Base-by-base conservation (phyloP, 2,113 vertebrate species). In the Bagarius yarrelli region DNA sequence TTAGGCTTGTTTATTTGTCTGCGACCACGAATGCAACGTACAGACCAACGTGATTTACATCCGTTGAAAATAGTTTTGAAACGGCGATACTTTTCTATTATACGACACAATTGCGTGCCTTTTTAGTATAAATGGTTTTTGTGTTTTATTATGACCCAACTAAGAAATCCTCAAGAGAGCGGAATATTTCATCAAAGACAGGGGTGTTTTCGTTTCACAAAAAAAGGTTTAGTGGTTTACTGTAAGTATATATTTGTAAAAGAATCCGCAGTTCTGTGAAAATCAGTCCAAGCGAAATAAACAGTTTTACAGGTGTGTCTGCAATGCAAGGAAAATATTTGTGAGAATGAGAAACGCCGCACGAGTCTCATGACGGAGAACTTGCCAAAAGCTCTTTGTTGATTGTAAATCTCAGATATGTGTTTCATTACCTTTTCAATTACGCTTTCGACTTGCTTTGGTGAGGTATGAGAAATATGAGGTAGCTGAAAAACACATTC, bases 1-100 rank as follows among this genome's bases (percentile, higher is more conserved):
- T 80, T 90, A 91, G 89, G 91, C 89, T 93, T 94, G 93, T 94
- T 94, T 94, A 92, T 94, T 94, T 94, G 93, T 94, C 92, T 93
- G 91, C 91, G 92, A 90, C 92, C 91, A 88, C 94, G 92, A 94
- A 94, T 94, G 92, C 92, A 91, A 91, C 94, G 91, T 91, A 93
- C 91, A 91, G 89, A 91, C 91, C 92, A 92, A 92, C 93, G 93
- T 93, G 91, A 94, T 93, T 93, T 92, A 91, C 91, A 93, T 91
- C 92, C 90, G 88, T 89, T 90, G 92, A 94, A 93, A 93, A 93
- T 93, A 88, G 92, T 93, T 93, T 91, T 89, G 91, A 93, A 93
- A 92, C 92, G 92, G 92, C 92, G 91, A 92, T 93, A 1, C 91
- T 92, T 88, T 90, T 91, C 89, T 90, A 92, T 93, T 93, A 93